Evolutionary conservation across 2,888 invertebrate genomes (phyloP).

Genomic region (Carcina quercana): DNA sequence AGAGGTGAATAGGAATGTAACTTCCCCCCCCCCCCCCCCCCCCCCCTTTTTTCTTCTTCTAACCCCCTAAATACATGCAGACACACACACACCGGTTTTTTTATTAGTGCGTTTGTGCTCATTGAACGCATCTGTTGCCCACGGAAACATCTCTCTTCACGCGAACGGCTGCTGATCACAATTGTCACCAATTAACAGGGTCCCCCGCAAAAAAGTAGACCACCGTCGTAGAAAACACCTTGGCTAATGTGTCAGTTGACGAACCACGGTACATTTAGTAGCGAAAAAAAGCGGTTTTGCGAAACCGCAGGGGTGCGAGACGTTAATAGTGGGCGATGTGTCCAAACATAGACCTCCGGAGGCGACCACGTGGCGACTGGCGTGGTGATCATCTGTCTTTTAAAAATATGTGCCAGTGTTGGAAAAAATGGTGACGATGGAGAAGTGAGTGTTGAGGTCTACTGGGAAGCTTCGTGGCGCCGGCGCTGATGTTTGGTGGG

Average conservation of each 20-base stretch:
- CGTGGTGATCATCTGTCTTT: slow-evolving; percentile 6
- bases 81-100: too few species aligned
- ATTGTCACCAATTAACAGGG: slow-evolving; percentile 70
- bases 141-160: slow-evolving; percentile 66
- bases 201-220: slow-evolving; percentile 49
- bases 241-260: slow-evolving; percentile 70
- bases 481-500: too few species aligned
- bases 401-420: slow-evolving; percentile 7
- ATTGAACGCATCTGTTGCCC: slow-evolving; percentile 40
- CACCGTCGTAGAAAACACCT: slow-evolving; percentile 62
- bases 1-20: too few species aligned
- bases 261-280: slow-evolving; percentile 40
- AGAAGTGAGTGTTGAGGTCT: background rate
- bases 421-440: slow-evolving; percentile 2
- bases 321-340: slow-evolving; percentile 41
- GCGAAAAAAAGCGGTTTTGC: slow-evolving; percentile 44
- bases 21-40: too few species aligned
- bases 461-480: too few species aligned
- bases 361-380: slow-evolving; percentile 34
- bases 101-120: too few species aligned
- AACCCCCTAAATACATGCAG: too few species aligned
- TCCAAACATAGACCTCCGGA: slow-evolving; percentile 58
- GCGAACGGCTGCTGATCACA: slow-evolving; percentile 54
- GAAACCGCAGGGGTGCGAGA: slow-evolving; percentile 55
- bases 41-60: too few species aligned